A percentile compares a stretch with the other conserved stretches of the same genome.
Conservation (phyloP, 2,113 vertebrate species). For the Symphodus melops region DNA sequence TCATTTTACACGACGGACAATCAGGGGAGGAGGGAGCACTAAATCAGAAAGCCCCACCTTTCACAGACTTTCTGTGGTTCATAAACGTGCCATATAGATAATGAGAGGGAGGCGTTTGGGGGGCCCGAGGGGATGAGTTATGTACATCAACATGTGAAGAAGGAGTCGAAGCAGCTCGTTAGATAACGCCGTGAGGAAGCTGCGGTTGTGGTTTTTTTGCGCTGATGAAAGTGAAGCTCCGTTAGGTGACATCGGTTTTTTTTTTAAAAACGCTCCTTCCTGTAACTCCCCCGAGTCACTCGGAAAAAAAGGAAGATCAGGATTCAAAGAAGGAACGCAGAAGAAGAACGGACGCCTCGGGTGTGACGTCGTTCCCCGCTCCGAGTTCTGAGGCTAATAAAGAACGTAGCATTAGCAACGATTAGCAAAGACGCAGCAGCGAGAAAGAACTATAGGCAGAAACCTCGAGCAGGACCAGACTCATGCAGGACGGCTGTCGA, state of each 20-base stretch:
- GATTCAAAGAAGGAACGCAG: slow-evolving; percentile 16
- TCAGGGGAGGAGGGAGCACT: neutral
- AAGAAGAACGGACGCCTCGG: slow-evolving; percentile 4
- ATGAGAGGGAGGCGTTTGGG: slow-evolving; percentile 27
- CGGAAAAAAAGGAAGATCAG: slow-evolving; percentile 24
- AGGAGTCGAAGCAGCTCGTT: slow-evolving; percentile 11
- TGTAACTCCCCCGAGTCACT: neutral
- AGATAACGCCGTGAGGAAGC: slow-evolving; percentile 12
- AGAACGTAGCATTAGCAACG: too few species aligned
- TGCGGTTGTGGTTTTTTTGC: slow-evolving; percentile 44
- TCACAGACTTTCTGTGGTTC: neutral
- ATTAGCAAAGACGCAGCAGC: too few species aligned
- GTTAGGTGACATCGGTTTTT: slow-evolving; percentile 29
- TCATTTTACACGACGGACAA: neutral
- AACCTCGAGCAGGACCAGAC: too few species aligned
- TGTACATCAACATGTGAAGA: neutral
- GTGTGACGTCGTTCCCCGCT: too few species aligned
- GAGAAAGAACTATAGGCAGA: too few species aligned
- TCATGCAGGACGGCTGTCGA: too few species aligned
- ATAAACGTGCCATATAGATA: slow-evolving; percentile 4
- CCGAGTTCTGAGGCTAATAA: too few species aligned
- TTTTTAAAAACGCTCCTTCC: slow-evolving; percentile 44
- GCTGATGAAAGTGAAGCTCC: slow-evolving; percentile 56
- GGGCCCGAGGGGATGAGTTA: slow-evolving; percentile 40
- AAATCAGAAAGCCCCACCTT: slow-evolving; percentile 22